Percentiles rank a stretch among this genome's conserved stretches.
Conservation (phyloP, 2,888 invertebrate genomes). For the Drosophila melanosoma region DNA sequence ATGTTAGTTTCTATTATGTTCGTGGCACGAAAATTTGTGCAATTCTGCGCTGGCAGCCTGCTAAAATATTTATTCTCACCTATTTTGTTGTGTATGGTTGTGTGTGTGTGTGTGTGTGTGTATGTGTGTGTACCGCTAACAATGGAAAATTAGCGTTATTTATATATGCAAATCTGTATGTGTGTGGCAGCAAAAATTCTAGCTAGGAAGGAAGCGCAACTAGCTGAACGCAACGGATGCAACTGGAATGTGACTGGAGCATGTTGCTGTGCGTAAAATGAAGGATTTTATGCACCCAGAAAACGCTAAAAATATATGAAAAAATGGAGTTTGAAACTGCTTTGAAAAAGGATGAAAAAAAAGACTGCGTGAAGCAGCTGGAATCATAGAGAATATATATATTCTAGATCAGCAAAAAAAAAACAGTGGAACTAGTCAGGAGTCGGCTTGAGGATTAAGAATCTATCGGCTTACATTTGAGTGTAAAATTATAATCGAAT, state of each 20-base stretch:
- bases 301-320: not conserved
- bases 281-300: not conserved
- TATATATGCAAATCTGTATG: slow-evolving; percentile 71
- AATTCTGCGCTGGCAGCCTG: slow-evolving; percentile 42
- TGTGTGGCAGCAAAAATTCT: slow-evolving; percentile 42
- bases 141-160: slow-evolving; percentile 81
- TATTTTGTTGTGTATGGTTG: slow-evolving; percentile 58
- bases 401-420: not conserved
- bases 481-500: not conserved
- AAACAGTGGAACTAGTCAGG: not conserved
- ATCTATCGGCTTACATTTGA: not conserved
- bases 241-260: slow-evolving; percentile 12
- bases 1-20: slow-evolving; percentile 79
- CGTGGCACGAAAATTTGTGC: slow-evolving; percentile 46
- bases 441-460: not conserved
- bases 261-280: not conserved
- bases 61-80: slow-evolving; percentile 81
- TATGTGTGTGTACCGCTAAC: slow-evolving; percentile 49
- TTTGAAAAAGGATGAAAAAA: not conserved
- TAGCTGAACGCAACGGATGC: slow-evolving; percentile 69
- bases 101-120: slow-evolving; percentile 19
- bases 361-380: not conserved
- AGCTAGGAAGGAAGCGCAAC: slow-evolving; percentile 68
- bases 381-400: not conserved
- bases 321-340: not conserved